Conservation (phyloP, 2,797 vertebrate species). For the Taenioides sp. region DNA sequence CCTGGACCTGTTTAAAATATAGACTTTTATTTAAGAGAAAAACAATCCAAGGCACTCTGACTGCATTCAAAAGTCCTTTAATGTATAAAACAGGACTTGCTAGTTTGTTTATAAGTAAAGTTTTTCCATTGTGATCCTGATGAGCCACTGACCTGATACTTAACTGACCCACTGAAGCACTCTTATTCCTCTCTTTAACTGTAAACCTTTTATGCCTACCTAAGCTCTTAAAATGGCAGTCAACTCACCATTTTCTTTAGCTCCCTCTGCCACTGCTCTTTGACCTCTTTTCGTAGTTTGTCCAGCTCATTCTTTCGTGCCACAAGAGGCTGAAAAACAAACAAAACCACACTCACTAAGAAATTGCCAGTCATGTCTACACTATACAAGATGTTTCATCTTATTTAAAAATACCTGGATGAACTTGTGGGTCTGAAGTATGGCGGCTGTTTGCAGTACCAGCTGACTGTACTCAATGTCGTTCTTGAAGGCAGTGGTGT, state of each 20-base stretch:
- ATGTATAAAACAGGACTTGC: no score
- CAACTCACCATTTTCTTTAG: constrained; percentile 93
- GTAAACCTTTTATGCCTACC: background rate
- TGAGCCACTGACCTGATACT: no score
- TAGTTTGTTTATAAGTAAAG: no score
- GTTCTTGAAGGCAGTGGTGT: constrained; percentile 88
- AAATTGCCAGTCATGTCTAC: background rate
- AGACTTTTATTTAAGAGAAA: no score
- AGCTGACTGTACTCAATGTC: constrained; percentile 90
- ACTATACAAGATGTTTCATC: background rate
- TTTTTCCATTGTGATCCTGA: no score
- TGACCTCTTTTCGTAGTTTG: constrained; percentile 94
- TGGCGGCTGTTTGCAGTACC: constrained; percentile 86
- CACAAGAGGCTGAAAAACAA: constrained; percentile 84
- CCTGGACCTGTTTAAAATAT: no score
- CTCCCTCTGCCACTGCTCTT: constrained; percentile 97
- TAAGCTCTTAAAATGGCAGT: constrained; percentile 17
- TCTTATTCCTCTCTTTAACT: no score
- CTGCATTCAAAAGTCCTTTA: no score
- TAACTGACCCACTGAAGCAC: no score
- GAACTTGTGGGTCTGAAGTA: constrained; percentile 95
- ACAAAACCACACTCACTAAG: constrained; percentile 5
- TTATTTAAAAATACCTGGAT: constrained; percentile 80
- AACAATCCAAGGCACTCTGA: no score
- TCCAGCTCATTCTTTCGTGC: constrained; percentile 93